Base-by-base conservation (phyloP, 1,140 invertebrate species). In the Papilio xuthus region DNA sequence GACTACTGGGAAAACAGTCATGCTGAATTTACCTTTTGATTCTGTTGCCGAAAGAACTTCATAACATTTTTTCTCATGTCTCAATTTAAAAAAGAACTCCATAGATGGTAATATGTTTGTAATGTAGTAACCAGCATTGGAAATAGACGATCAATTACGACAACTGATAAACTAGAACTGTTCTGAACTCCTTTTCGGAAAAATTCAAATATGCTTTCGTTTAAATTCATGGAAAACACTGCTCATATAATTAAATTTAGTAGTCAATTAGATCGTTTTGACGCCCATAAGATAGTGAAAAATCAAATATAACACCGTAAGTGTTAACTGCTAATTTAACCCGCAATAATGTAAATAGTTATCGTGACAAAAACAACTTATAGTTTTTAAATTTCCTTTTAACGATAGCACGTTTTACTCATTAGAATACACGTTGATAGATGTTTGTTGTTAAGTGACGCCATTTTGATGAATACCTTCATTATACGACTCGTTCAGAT, bases 401-500 rank as follows among this genome's bases (percentile, higher is more conserved):
- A 56, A 75, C 20, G 50, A 75, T 37, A 32, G 47, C 47, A 53
- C 47, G 73, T 75, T 32, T 75, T 56, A 32, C 13, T 75, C 47
- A 56, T 75, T 75, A 75, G 73, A 53, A n/a, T 73, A 28, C 23
- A 73, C 71, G 23, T 56, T 56, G 73, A 75, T 75, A 18, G 8
- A 75, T 75, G 71, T 47, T 2, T 42, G n/a, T 53, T 53, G 72
- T 74, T 74, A 56, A 60, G 50, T 53, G 28, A 26, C 28, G 47
- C 37, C 44, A 32, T 74, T 72, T 74, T 26, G 20, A 56, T 23
- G 10, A n/a, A 37, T n/a, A 53, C 15, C 44, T 23, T 56, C 72
- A 74, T 56, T 74, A 74, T 74, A n/a, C 44, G 20, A 23, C 7
- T 72, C 44, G 72, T 50, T 75, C 13, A 74, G 37, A n/a, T 53